Conservation (phyloP, 2,113 vertebrate genomes). For the Notothenia coriiceps region DNA sequence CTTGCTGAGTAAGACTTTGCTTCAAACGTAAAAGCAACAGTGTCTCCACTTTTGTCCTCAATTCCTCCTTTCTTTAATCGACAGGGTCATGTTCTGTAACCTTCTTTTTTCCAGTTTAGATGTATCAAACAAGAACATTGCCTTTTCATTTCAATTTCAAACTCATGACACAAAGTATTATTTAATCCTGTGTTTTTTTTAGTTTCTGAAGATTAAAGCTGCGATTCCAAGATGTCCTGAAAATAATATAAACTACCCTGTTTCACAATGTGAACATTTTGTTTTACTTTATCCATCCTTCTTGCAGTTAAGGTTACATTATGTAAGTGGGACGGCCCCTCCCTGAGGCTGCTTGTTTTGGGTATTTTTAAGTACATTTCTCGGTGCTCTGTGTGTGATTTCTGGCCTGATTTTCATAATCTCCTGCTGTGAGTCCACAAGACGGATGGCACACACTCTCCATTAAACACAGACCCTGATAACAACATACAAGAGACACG, state of each 20-base stretch:
- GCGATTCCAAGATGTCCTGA: neutral
- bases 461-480: neutral
- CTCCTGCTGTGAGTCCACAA: slow-evolving; percentile 33
- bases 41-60: neutral
- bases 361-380: slow-evolving; percentile 71
- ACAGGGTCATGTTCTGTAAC: neutral
- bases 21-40: no score
- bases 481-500: no score
- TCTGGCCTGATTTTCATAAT: slow-evolving; percentile 61
- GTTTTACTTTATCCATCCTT: neutral
- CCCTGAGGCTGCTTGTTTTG: slow-evolving; percentile 53
- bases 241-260: neutral
- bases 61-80: neutral
- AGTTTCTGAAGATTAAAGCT: slow-evolving; percentile 5
- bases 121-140: neutral
- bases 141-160: slow-evolving; percentile 11
- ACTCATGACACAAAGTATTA: neutral
- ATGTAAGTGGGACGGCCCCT: slow-evolving; percentile 60
- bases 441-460: slow-evolving; percentile 12
- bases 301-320: neutral
- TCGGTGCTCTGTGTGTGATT: slow-evolving; percentile 47
- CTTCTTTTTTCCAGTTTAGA: neutral
- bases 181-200: slow-evolving; percentile 2
- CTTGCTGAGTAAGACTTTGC: no score
- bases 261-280: neutral